These are phyloP conservation scores for Cichladusa arquata DNA, from an alignment of 2,113 vertebrate genomes.

Conservation along the genomic window DNA sequence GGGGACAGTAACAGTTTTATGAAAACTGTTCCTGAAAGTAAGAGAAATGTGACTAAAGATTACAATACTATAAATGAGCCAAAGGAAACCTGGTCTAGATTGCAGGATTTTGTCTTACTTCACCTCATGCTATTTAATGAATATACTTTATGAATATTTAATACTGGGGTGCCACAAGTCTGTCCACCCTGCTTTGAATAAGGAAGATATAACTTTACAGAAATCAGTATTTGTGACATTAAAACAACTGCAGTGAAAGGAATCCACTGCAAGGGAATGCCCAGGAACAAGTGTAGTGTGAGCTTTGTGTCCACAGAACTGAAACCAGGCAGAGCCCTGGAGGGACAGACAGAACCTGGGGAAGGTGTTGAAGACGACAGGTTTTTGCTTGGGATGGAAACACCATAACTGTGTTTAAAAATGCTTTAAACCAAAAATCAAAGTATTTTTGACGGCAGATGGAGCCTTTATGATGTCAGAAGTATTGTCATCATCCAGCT, in stretches of 20 bases:
- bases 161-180: not conserved
- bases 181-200: not conserved
- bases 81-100: not conserved
- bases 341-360: not conserved
- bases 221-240: not conserved
- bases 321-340: not conserved
- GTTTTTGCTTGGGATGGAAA: not conserved
- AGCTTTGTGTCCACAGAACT: not conserved
- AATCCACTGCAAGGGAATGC: not conserved
- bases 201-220: not conserved
- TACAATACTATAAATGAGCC: not conserved
- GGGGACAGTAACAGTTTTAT: not conserved
- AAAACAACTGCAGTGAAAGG: not conserved
- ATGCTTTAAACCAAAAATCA: not conserved
- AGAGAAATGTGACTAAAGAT: not conserved
- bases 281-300: not conserved
- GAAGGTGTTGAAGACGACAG: not conserved
- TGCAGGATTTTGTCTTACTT: not conserved
- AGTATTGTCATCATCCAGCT: not conserved
- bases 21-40: not conserved
- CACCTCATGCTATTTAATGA: not conserved
- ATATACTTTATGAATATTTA: not conserved
- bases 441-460: not conserved
- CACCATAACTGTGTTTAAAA: not conserved
- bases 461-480: not conserved